A percentile compares a stretch with the other conserved stretches of the same genome.
These are phyloP conservation scores for Biston betularia DNA, from an alignment of 2,888 invertebrate species.

Conservation along the genomic window DNA sequence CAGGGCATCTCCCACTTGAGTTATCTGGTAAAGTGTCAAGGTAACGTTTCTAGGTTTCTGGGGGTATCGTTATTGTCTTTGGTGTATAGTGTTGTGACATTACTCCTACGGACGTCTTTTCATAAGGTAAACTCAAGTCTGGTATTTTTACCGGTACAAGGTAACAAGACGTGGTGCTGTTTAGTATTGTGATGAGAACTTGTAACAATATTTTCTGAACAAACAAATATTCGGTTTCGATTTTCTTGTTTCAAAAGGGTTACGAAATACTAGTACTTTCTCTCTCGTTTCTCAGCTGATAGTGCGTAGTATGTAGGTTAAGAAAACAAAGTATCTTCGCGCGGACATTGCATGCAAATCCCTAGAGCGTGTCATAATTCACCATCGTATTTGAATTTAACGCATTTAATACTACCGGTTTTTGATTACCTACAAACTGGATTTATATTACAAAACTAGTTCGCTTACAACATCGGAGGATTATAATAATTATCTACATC, in stretches of 20 bases:
- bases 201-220: conserved; percentile 47
- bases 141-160: neutral
- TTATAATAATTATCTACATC: conserved; percentile 45
- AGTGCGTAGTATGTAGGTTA: conserved; percentile 79
- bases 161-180: conserved; percentile 10
- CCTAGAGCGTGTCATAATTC: conserved; percentile 50
- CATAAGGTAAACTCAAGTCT: conserved; percentile 11
- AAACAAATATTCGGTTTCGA: conserved; percentile 64
- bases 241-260: conserved; percentile 69
- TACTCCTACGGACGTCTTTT: conserved; percentile 14
- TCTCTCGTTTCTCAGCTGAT: conserved; percentile 77
- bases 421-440: conserved; percentile 36
- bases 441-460: conserved; percentile 47
- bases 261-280: conserved; percentile 80
- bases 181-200: conserved; percentile 33
- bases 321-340: conserved; percentile 77
- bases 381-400: conserved; percentile 41
- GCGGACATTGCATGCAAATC: conserved; percentile 63
- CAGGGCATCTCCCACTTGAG: conserved; percentile 2
- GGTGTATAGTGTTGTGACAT: neutral
- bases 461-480: conserved; percentile 47
- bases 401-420: conserved; percentile 43
- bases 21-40: conserved; percentile 1
- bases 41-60: neutral
- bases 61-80: neutral